phyloP scores from a whole-genome alignment of 2,888 invertebrate genomes.

The Eristalis pertinax region DNA sequence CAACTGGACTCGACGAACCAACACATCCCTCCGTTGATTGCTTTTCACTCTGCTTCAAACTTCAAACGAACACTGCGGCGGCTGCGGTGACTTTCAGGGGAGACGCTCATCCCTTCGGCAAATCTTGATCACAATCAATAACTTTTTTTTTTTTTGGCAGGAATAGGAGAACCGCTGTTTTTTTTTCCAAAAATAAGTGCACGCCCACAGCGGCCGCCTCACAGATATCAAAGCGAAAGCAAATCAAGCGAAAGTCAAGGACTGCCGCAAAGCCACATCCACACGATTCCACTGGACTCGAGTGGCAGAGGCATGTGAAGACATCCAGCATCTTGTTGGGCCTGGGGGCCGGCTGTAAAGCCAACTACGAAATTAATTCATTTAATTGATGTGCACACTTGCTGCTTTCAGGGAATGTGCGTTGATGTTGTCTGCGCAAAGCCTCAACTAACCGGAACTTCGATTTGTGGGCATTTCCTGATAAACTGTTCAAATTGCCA shows the following conservation, averaged over 20 bases:
- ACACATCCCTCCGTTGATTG: not conserved
- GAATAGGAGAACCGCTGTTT: not conserved
- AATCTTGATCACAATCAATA: not conserved
- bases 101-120: not conserved
- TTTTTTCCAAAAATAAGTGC: constrained; percentile 24
- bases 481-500: not conserved
- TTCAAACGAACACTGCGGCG: not conserved
- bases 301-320: not conserved
- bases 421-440: not conserved
- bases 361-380: not conserved
- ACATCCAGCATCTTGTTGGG: not conserved
- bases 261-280: constrained; percentile 14
- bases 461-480: not conserved
- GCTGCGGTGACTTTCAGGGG: not conserved
- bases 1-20: not conserved
- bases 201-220: not conserved
- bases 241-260: constrained; percentile 26
- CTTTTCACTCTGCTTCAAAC: not conserved
- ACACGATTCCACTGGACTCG: not conserved
- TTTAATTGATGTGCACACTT: not conserved
- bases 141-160: not conserved
- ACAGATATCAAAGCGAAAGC: constrained; percentile 39
- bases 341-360: not conserved
- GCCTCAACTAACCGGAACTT: not conserved
- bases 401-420: not conserved